Evolutionary conservation across 2,797 vertebrate species (phyloP).

Genomic region (Toxotes lorentzi): DNA sequence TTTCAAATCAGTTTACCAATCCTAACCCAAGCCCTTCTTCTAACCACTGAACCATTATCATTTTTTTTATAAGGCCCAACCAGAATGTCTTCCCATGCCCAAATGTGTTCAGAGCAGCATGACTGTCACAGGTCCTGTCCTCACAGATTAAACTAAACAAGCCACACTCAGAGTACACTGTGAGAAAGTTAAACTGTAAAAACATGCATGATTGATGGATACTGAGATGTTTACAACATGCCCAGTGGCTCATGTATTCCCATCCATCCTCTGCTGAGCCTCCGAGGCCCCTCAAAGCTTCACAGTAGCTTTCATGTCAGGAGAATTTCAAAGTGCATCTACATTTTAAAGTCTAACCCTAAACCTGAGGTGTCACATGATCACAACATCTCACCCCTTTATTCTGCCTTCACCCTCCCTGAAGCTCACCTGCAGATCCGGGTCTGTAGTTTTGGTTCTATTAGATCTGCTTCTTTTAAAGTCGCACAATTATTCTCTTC

Average conservation of each 20-base stretch:
- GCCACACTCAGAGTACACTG: not conserved
- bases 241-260: conserved; percentile 19
- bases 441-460: not conserved
- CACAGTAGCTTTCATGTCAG: conserved; percentile 45
- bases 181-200: conserved; percentile 4
- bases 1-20: not conserved
- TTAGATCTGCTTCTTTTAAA: not conserved
- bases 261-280: conserved; percentile 19
- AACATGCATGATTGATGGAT: not conserved
- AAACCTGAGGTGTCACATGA: conserved; percentile 42
- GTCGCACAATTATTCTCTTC: not conserved
- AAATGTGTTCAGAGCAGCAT: not conserved
- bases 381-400: conserved; percentile 22
- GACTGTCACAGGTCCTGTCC: not conserved
- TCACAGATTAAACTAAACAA: not conserved
- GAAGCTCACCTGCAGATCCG: not conserved
- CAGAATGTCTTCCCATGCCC: not conserved
- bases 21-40: not conserved
- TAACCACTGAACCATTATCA: not conserved
- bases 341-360: conserved; percentile 47
- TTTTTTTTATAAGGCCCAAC: too few relatives aligned
- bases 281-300: conserved; percentile 40
- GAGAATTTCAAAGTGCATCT: conserved; percentile 48
- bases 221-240: conserved; percentile 6
- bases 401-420: not conserved